Evolutionary conservation across 2,888 invertebrate species (phyloP).

Genomic region (Girardia tigrina): DNA sequence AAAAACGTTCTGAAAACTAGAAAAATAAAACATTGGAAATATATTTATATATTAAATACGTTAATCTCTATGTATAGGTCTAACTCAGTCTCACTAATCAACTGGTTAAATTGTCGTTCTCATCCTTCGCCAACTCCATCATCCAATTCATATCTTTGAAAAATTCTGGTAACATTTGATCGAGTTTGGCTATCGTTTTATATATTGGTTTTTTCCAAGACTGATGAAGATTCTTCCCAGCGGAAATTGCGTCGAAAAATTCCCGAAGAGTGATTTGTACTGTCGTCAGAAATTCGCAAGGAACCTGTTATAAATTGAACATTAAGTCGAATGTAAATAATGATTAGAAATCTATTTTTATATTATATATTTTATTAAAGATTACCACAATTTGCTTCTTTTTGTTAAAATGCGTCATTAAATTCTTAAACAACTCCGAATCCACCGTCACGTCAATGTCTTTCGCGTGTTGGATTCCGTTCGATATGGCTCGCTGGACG

Average conservation of each 20-base stretch:
- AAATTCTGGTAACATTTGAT: conserved; percentile 96
- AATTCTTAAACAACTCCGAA: background rate
- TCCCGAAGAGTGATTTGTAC: conserved; percentile 92
- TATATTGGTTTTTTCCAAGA: conserved; percentile 99
- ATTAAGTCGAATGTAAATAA: background rate
- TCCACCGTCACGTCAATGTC: conserved; percentile 20
- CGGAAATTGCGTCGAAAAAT: conserved; percentile 93
- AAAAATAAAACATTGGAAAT: too few species aligned
- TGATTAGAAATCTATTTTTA: background rate
- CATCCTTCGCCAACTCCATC: conserved; percentile 62
- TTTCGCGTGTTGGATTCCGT: conserved; percentile 11
- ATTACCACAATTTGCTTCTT: conserved; percentile 25
- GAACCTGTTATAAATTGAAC: conserved; percentile 61
- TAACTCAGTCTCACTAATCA: too few species aligned
- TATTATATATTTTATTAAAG: background rate
- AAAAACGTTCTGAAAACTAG: too few species aligned
- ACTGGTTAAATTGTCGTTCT: conserved; percentile 9
- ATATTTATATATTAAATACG: too few species aligned
- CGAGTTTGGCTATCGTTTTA: conserved; percentile 95
- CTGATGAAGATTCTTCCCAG: conserved; percentile 84
- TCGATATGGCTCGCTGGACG: background rate
- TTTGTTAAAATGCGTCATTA: background rate
- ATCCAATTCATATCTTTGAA: conserved; percentile 99
- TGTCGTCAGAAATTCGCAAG: conserved; percentile 85
- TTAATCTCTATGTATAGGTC: too few species aligned